Percentiles rank a stretch among this genome's conserved stretches.
These are phyloP conservation scores for Beris chalybata DNA, from an alignment of 2,888 invertebrate species.

Conservation along the genomic window DNA sequence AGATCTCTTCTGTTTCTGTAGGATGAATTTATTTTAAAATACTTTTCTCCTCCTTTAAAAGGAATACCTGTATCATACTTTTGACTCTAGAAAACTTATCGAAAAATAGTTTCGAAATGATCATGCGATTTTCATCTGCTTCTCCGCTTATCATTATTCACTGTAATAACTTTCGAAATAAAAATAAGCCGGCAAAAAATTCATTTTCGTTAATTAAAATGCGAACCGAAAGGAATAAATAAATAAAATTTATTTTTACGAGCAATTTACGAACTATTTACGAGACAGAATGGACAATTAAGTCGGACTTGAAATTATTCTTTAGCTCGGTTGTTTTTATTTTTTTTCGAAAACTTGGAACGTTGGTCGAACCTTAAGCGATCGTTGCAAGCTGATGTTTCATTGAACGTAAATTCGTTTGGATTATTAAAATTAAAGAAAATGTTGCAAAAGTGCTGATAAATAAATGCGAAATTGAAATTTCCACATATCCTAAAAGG, in stretches of 20 bases:
- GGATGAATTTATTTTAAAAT: too few relatives aligned
- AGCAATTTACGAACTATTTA: conserved; percentile 23
- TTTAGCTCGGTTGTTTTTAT: not conserved
- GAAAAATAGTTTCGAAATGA: not conserved
- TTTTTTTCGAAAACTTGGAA: not conserved
- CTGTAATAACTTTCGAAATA: not conserved
- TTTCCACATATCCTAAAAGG: conserved; percentile 18
- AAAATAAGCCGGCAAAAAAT: too few relatives aligned
- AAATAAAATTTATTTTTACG: conserved; percentile 29
- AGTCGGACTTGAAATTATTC: not conserved
- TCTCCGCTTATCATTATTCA: too few relatives aligned
- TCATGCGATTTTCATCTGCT: not conserved
- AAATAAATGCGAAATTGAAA: conserved; percentile 24
- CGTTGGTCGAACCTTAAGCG: not conserved
- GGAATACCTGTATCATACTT: too few relatives aligned
- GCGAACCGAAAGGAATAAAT: conserved; percentile 37
- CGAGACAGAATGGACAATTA: conserved; percentile 23
- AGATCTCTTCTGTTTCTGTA: too few relatives aligned
- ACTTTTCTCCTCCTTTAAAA: too few relatives aligned
- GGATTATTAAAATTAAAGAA: conserved; percentile 16
- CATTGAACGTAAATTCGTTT: conserved; percentile 16
- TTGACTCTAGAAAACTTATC: not conserved
- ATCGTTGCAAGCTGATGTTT: not conserved
- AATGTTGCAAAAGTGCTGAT: conserved; percentile 16
- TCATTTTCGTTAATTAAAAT: conserved; percentile 37